These are phyloP conservation scores for Amorpha juglandis DNA, from an alignment of 2,888 invertebrate genomes.

Conservation along the genomic window DNA sequence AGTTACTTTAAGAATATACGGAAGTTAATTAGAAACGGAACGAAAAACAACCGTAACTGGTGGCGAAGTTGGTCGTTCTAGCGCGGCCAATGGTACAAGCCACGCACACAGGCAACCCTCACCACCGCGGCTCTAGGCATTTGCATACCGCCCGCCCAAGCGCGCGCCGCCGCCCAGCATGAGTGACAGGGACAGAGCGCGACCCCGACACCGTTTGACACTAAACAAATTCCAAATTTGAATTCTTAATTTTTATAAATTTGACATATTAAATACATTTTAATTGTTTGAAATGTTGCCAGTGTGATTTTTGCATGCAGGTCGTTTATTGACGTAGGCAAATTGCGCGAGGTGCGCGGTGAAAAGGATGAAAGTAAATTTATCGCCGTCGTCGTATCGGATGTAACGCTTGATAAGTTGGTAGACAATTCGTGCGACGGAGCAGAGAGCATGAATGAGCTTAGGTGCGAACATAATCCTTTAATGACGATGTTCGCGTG, in stretches of 20 bases:
- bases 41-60: slow-evolving; percentile 85
- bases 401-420: slow-evolving; percentile 66
- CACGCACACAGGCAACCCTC: slow-evolving; percentile 77
- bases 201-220: slow-evolving; percentile 59
- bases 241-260: slow-evolving; percentile 34
- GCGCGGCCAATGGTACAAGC: slow-evolving; percentile 82
- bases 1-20: slow-evolving; percentile 83
- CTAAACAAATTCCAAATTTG: slow-evolving; percentile 45
- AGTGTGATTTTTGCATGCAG: slow-evolving; percentile 29
- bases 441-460: slow-evolving; percentile 74
- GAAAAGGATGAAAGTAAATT: slow-evolving; percentile 82
- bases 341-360: slow-evolving; percentile 57
- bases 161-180: slow-evolving; percentile 81
- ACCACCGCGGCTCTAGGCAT: slow-evolving; percentile 76
- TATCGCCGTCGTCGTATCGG: slow-evolving; percentile 73
- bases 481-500: slow-evolving; percentile 64
- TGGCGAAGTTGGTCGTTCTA: slow-evolving; percentile 85
- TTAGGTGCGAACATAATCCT: slow-evolving; percentile 61
- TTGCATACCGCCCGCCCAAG: slow-evolving; percentile 85
- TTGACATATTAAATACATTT: slow-evolving; percentile 28
- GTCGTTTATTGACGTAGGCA: slow-evolving; percentile 43
- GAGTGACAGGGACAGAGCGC: slow-evolving; percentile 79
- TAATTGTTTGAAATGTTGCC: slow-evolving; percentile 22
- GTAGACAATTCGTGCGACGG: slow-evolving; percentile 63
- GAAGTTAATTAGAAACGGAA: slow-evolving; percentile 84